Evolutionary conservation across 1,140 invertebrate genomes (phyloP).

Genomic region (Geopemphigus sp.): DNA sequence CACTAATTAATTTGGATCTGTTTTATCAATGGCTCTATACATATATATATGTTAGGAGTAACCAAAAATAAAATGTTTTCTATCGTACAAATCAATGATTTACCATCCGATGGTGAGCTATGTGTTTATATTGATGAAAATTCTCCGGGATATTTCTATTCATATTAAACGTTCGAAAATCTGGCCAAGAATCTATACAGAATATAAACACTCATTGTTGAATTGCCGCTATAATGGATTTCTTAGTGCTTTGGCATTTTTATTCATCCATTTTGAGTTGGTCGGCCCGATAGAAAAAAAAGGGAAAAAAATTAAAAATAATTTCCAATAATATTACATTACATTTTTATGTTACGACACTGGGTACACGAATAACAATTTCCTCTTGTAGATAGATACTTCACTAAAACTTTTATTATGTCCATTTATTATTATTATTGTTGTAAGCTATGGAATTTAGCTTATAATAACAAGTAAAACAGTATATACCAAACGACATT

Average conservation of each 20-base stretch:
- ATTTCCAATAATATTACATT: slow-evolving; percentile 19
- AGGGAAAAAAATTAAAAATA: not conserved
- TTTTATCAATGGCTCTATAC: too few species aligned
- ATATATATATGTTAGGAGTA: too few species aligned
- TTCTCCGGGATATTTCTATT: slow-evolving; percentile 11
- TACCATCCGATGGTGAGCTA: not conserved
- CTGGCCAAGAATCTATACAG: not conserved
- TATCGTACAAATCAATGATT: not conserved
- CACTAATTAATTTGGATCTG: too few species aligned
- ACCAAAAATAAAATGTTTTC: too few species aligned
- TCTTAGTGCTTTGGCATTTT: slow-evolving; percentile 33
- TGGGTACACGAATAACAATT: slow-evolving; percentile 35
- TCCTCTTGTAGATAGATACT: too few species aligned
- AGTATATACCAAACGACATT: too few species aligned
- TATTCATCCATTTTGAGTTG: not conserved
- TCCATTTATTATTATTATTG: slow-evolving; percentile 12
- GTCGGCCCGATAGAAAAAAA: not conserved
- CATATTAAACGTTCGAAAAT: not conserved
- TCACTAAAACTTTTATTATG: too few species aligned
- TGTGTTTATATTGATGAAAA: slow-evolving; percentile 4
- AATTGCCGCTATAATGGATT: slow-evolving; percentile 17
- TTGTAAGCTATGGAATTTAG: not conserved
- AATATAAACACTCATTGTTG: slow-evolving; percentile 27
- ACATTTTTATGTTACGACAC: slow-evolving; percentile 20
- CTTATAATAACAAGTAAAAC: not conserved